A percentile compares a stretch with the other conserved stretches of the same genome.
Conservation (phyloP, 2,113 vertebrate species). For the Marcusenius ussheri region DNA sequence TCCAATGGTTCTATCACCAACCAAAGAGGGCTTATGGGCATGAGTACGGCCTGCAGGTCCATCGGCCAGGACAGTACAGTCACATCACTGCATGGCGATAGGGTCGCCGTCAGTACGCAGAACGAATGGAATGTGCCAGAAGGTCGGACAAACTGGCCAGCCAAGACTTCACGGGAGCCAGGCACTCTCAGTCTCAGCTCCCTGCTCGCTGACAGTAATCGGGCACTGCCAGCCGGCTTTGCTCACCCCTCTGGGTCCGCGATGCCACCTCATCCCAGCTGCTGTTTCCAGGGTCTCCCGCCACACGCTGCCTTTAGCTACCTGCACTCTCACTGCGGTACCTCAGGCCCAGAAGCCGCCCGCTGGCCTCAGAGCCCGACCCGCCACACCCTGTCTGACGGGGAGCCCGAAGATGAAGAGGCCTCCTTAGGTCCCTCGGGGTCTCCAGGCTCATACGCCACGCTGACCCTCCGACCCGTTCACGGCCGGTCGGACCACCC, state of each 20-base stretch:
- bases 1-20: constrained; percentile 54
- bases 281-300: constrained; percentile 27
- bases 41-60: constrained; percentile 56
- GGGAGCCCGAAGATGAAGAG: constrained; percentile 74
- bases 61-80: constrained; percentile 84
- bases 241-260: constrained; percentile 28
- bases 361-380: constrained; percentile 63
- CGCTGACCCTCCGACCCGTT: constrained; percentile 75
- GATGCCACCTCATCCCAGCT: constrained; percentile 24
- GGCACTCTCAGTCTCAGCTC: constrained; percentile 37
- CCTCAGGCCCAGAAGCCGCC: background rate
- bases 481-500: constrained; percentile 33
- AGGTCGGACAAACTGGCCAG: constrained; percentile 47
- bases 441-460: constrained; percentile 74
- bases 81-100: constrained; percentile 64
- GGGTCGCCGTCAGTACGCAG: constrained; percentile 42
- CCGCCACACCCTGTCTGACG: constrained; percentile 74
- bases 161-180: constrained; percentile 32
- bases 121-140: constrained; percentile 80
- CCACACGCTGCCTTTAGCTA: constrained; percentile 45
- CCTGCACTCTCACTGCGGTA: constrained; percentile 35
- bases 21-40: constrained; percentile 54
- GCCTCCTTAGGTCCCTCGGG: constrained; percentile 30
- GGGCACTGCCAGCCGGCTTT: constrained; percentile 46
- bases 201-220: constrained; percentile 43